Conservation (phyloP, 2,888 invertebrate species). For the Tetanocera ferruginea region DNA sequence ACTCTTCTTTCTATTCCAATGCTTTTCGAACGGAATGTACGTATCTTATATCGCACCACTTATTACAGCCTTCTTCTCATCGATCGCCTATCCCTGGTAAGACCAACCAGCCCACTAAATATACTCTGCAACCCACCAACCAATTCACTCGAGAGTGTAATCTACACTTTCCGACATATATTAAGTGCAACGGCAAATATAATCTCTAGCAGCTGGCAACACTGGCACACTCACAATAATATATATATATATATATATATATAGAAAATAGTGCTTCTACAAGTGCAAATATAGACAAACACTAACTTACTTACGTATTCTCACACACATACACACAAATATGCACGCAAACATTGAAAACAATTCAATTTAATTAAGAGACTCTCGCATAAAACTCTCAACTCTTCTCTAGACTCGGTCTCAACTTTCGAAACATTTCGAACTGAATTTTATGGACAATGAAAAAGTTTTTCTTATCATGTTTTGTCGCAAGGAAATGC, state of each 20-base stretch:
- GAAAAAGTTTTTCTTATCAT: not conserved
- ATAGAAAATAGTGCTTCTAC: not conserved
- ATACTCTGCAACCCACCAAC: not conserved
- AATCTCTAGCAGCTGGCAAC: conserved; percentile 7
- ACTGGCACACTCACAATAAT: not conserved
- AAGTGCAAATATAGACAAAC: not conserved
- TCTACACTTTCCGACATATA: conserved; percentile 35
- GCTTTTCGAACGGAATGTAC: not conserved
- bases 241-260: not conserved
- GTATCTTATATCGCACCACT: not conserved
- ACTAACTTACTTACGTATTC: not conserved
- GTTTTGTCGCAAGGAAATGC: not conserved
- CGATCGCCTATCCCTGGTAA: not conserved
- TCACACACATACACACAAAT: not conserved
- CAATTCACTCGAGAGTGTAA: conserved; percentile 19
- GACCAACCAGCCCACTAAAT: no score
- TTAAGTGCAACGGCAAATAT: conserved; percentile 23
- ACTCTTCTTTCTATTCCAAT: no score
- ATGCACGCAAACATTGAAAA: conserved; percentile 22
- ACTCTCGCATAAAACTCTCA: not conserved
- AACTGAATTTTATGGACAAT: conserved; percentile 3
- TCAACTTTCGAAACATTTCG: not conserved
- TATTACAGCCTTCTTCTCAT: not conserved
- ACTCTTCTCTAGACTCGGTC: not conserved
- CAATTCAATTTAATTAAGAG: conserved; percentile 44